These are phyloP conservation scores for Lordiphosa mommai DNA, from an alignment of 1,140 invertebrate genomes.

Conservation along the genomic window DNA sequence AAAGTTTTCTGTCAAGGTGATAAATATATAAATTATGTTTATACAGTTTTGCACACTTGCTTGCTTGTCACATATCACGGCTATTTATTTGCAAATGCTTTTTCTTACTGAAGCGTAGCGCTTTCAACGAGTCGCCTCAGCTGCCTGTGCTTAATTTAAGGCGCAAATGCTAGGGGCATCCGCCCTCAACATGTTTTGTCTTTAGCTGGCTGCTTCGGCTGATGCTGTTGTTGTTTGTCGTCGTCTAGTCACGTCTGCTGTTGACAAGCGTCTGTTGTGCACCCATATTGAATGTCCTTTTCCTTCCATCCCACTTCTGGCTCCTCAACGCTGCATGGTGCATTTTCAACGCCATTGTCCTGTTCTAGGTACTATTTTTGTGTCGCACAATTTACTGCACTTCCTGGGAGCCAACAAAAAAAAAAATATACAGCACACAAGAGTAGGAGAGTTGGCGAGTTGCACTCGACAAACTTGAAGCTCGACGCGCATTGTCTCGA, in stretches of 20 bases:
- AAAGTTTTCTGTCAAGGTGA: not conserved
- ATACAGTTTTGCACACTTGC: too few species aligned
- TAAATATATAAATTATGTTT: too few species aligned
- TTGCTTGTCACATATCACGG: not conserved
- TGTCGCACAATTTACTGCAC: slow-evolving; percentile 55
- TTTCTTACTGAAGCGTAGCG: not conserved
- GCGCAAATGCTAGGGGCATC: not conserved
- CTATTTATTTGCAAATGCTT: not conserved
- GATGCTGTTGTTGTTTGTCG: slow-evolving; percentile 16
- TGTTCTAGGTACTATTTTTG: slow-evolving; percentile 47
- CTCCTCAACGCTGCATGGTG: slow-evolving; percentile 23
- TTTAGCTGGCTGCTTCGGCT: slow-evolving; percentile 19
- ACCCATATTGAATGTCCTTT: slow-evolving; percentile 46
- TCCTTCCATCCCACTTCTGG: not conserved
- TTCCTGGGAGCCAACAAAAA: slow-evolving; percentile 36
- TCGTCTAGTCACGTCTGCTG: slow-evolving; percentile 50
- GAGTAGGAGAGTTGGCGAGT: not conserved
- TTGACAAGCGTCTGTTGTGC: slow-evolving; percentile 48
- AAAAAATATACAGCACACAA: not conserved
- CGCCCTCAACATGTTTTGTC: slow-evolving; percentile 36
- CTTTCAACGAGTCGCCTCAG: not conserved
- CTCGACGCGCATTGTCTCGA: slow-evolving; percentile 40
- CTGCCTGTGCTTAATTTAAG: not conserved
- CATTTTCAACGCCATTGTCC: slow-evolving; percentile 54
- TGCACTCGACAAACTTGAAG: slow-evolving; percentile 35